A percentile compares a stretch with the other conserved stretches of the same genome.
Evolutionary conservation across 2,888 invertebrate genomes (phyloP).

Genomic region (Perdita meconis): DNA sequence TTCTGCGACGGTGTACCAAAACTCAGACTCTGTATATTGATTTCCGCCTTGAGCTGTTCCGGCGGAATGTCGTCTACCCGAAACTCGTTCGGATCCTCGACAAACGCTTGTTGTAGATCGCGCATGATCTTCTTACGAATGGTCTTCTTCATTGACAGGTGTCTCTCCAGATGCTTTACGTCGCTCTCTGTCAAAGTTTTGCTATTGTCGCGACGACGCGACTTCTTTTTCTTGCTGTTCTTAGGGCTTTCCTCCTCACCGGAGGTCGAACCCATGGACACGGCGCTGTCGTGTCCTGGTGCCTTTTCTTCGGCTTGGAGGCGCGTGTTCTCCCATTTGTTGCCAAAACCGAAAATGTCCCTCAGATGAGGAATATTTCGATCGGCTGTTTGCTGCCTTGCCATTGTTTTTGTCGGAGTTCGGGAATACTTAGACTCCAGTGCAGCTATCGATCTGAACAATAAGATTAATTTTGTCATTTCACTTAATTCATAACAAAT

Average conservation of each 20-base stretch:
- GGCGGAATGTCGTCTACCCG: conserved; percentile 89
- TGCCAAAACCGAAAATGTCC: conserved; percentile 89
- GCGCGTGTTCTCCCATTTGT: conserved; percentile 81
- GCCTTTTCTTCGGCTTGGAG: conserved; percentile 80
- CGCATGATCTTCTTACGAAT: conserved; percentile 94
- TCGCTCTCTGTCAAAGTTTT: conserved; percentile 88
- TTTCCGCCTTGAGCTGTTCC: conserved; percentile 88
- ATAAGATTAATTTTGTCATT: not conserved
- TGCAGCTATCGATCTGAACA: conserved; percentile 14
- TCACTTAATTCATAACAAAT: no score
- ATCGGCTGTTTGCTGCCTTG: conserved; percentile 87
- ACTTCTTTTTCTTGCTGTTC: conserved; percentile 87
- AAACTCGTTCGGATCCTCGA: conserved; percentile 90
- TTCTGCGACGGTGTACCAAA: conserved; percentile 85
- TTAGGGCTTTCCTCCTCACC: conserved; percentile 83
- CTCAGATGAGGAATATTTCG: conserved; percentile 91
- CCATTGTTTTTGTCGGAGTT: conserved; percentile 66
- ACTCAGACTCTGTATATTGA: conserved; percentile 89
- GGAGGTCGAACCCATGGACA: conserved; percentile 83
- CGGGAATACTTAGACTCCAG: not conserved
- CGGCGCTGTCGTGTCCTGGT: conserved; percentile 83
- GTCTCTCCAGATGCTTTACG: conserved; percentile 91
- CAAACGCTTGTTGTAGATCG: conserved; percentile 91
- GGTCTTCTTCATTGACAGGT: conserved; percentile 94
- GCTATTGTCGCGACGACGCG: conserved; percentile 89